Percentiles rank a stretch among this genome's conserved stretches.
These are phyloP conservation scores for Plecturocebus donacophilus DNA, from an alignment of 2,113 vertebrate genomes.

Conservation along the genomic window DNA sequence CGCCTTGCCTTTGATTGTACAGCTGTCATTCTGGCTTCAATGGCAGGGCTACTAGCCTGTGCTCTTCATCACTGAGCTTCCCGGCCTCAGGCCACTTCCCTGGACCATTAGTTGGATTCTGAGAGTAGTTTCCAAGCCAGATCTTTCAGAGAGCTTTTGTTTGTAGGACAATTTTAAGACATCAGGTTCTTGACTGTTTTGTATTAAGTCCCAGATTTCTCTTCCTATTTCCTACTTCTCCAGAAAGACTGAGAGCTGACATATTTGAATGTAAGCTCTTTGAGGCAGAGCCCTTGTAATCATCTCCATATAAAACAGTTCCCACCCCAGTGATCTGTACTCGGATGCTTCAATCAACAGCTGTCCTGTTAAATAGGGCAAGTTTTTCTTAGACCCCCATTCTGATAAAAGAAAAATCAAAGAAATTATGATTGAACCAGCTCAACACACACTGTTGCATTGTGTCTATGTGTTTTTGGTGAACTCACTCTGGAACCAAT, in stretches of 20 bases:
- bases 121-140: neutral
- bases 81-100: neutral
- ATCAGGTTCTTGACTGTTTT: neutral
- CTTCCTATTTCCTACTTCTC: neutral
- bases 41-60: neutral
- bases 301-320: neutral
- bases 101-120: neutral
- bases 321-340: fast-evolving
- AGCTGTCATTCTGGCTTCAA: neutral
- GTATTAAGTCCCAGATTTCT: neutral
- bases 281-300: neutral
- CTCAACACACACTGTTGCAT: neutral
- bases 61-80: neutral
- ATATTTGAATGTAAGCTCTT: neutral
- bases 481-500: neutral
- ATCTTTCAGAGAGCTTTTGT: neutral
- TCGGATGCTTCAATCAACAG: neutral
- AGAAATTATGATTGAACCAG: neutral
- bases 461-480: neutral
- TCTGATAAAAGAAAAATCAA: neutral
- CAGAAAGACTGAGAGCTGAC: neutral
- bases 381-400: neutral
- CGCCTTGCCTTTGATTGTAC: neutral
- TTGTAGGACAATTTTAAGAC: neutral
- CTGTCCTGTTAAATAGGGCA: neutral